Conservation (phyloP, 2,113 vertebrate genomes). For the Zosterops japonicus region DNA sequence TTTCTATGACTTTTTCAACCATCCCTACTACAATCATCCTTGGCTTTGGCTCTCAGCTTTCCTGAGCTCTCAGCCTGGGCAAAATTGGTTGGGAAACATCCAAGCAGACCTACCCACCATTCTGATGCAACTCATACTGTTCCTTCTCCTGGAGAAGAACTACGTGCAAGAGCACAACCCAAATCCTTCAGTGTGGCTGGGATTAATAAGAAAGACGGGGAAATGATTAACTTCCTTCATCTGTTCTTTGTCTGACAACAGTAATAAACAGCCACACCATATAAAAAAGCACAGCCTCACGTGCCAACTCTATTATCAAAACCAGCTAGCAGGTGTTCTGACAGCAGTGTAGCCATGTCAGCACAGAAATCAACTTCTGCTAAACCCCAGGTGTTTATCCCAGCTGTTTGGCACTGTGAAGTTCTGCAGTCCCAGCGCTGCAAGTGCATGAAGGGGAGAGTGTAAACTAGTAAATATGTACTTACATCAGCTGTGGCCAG, state of each 20-base stretch:
- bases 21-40: neutral
- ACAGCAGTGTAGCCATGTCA: neutral
- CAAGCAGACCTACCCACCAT: neutral
- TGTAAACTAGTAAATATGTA: neutral
- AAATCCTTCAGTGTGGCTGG: neutral
- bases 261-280: neutral
- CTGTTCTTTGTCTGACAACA: neutral
- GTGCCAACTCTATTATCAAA: neutral
- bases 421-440: neutral
- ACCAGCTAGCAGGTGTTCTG: neutral
- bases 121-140: neutral
- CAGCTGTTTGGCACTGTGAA: neutral
- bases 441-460: neutral
- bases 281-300: neutral
- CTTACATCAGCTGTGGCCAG: neutral
- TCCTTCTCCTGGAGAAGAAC: neutral
- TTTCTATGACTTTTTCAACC: neutral
- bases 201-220: neutral
- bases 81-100: neutral
- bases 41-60: neutral
- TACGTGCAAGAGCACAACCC: neutral
- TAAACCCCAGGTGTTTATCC: neutral
- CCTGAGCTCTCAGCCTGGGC: neutral
- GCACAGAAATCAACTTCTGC: neutral
- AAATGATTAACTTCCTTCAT: neutral